Conservation (phyloP, 1,140 invertebrate species). For the Leguminivora glycinivorella region DNA sequence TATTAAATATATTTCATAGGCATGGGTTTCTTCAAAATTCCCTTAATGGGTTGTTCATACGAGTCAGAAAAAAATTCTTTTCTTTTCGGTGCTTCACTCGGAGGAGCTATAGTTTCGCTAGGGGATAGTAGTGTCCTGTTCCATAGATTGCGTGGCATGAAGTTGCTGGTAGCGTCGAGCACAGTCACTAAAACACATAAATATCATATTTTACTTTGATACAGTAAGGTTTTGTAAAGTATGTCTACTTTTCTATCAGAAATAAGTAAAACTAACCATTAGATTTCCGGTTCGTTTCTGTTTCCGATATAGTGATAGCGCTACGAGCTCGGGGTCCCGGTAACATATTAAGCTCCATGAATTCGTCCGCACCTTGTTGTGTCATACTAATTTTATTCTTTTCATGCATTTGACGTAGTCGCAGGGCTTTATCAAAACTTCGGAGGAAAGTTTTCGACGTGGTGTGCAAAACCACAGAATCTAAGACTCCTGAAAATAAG, state of each 20-base stretch:
- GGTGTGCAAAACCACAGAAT: slow-evolving; percentile 55
- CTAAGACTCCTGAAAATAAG: slow-evolving; percentile 52
- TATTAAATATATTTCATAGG: slow-evolving; percentile 69
- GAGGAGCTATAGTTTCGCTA: slow-evolving; percentile 40
- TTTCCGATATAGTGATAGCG: slow-evolving; percentile 53
- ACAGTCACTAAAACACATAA: slow-evolving; percentile 43
- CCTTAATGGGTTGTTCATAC: slow-evolving; percentile 48
- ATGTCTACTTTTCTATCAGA: background rate
- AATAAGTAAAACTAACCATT: slow-evolving; percentile 43
- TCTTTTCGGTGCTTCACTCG: slow-evolving; percentile 48
- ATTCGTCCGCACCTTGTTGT: slow-evolving; percentile 57
- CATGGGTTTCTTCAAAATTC: slow-evolving; percentile 73
- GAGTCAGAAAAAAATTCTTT: slow-evolving; percentile 42
- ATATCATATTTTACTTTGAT: background rate
- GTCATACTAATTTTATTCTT: slow-evolving; percentile 56
- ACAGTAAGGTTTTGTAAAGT: background rate
- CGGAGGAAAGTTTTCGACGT: slow-evolving; percentile 61
- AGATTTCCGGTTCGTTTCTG: slow-evolving; percentile 49
- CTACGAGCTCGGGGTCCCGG: slow-evolving; percentile 55
- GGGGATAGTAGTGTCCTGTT: slow-evolving; percentile 41
- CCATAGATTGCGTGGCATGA: slow-evolving; percentile 59
- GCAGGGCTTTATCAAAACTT: slow-evolving; percentile 66
- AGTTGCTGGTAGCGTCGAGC: slow-evolving; percentile 59
- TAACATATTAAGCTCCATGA: slow-evolving; percentile 68
- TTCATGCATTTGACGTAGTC: slow-evolving; percentile 62